Conservation (phyloP, 2,888 invertebrate genomes). For the Plebejus anna region DNA sequence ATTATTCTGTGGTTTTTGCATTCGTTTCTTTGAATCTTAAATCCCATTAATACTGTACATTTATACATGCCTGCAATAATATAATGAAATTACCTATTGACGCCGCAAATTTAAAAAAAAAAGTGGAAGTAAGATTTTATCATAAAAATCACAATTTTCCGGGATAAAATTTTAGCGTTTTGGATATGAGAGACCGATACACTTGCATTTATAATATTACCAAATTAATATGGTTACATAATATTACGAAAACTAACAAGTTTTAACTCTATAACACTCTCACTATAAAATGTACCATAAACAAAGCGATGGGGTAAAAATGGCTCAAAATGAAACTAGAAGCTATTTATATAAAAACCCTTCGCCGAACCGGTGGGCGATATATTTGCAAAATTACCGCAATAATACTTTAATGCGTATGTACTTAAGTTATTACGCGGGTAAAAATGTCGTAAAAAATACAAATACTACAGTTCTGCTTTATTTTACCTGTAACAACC, state of each 20-base stretch:
- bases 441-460: constrained; percentile 15
- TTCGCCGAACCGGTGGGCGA: neutral
- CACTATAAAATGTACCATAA: neutral
- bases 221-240: no score
- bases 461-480: neutral
- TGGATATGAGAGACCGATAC: no score
- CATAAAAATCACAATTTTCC: no score
- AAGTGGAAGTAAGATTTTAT: no score
- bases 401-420: constrained; percentile 13
- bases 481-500: neutral
- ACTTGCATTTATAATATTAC: no score
- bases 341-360: constrained; percentile 8
- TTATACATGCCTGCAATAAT: neutral
- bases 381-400: neutral
- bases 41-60: neutral
- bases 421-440: neutral
- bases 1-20: neutral
- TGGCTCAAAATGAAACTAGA: neutral
- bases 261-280: neutral
- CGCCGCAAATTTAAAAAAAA: no score
- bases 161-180: no score
- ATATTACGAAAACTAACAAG: no score
- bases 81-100: neutral
- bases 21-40: neutral
- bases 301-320: neutral